Base-by-base conservation (phyloP, 1,140 invertebrate genomes). In the Orius insidiosus region DNA sequence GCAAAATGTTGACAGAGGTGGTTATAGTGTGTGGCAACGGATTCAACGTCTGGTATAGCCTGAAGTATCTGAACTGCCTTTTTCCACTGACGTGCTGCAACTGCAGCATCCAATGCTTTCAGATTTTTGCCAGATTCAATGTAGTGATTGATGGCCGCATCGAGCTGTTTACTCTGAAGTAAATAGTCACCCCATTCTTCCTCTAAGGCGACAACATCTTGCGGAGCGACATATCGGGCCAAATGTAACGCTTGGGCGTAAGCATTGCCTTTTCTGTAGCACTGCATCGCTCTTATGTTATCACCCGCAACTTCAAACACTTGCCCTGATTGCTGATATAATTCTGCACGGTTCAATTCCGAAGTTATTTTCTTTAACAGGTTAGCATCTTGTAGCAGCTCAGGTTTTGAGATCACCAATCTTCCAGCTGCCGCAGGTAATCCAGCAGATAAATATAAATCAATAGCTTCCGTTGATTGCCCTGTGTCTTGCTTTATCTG, bases 91-190 rank as follows among this genome's bases (percentile, higher is more conserved):
- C 81, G 72, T 0, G 90, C 90, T n/a, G 76, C 72, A 3, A 98
- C 80, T 0, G 94, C 86, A 1, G 93, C 84, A 48, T 92, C 82
- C 6, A 98, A 66, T 0, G 94, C 95, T 57, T 87, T 81, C 5
- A 78, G n/a, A 31, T 85, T 80, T 58, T 77, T 76, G 37, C 90
- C 90, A 16, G 92, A 88, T 64, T 97, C 92, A 35, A 98, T 96
- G 55, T 86, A 94, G 61, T 97, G 93, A 63, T 87, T 89, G 24
- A 96, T 93, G 10, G 94, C 94, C 4, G 88, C 86, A 57, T 96
- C 90, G 46, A 85, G 69, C 61, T 96, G 88, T 52, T 90, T 83
- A 49, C 73, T 73, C 5, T 70, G 62, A 3, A 82, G 78, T 44
- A 97, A 66, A 69, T 84, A 77, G 54, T 89, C 79, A 2, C 90